Evolutionary conservation across 2,888 invertebrate species (phyloP), one percentile per base, ranked within the genome.

Genomic region (Andrena bucephala): DNA sequence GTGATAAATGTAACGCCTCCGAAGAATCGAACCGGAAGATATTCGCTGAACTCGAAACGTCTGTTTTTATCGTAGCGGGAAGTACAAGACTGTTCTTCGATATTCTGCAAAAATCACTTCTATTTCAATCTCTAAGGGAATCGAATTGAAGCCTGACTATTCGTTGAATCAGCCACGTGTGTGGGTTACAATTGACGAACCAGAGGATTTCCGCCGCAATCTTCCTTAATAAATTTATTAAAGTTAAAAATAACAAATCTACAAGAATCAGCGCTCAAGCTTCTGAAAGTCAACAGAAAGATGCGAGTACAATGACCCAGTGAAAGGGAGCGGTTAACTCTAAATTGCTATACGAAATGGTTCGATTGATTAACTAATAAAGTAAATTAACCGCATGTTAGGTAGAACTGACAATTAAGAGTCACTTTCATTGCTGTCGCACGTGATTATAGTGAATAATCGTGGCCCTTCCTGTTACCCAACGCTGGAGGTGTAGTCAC

Each of bases 81-180:
- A 31, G 20, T 29, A n/a, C 20, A 24, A 27, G 33, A 60, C 24
- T 20, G 7, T 48, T 13, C 42, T 20, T 59, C 72, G 57, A 66
- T 60, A 60, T 69, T 65, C 59, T n/a, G 60, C 59, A 66, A 66
- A 42, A 81, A 69, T 73, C 67, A 36, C 59, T 66, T 36, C 29
- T 42, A 52, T 72, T 50, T 63, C 16, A 27, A 29, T 31, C 57
- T 33, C 10, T 3, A 8, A 27, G 3, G 31, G 31, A 42, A 59
- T 68, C 69, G 57, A 68, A 65, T 72, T 67, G 33, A 10, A 68
- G 20, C 62, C 24, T 5, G 10, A 24, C 50, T 42, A 20, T 50
- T 62, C 36, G 16, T 66, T 42, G 59, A 42, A 48, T 50, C 29
- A 70, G 54, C 48, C 36, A 31, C 59, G 50, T 48, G 52, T 36